Evolutionary conservation across 2,888 invertebrate species (phyloP).

Genomic region (Oscheius sp.): DNA sequence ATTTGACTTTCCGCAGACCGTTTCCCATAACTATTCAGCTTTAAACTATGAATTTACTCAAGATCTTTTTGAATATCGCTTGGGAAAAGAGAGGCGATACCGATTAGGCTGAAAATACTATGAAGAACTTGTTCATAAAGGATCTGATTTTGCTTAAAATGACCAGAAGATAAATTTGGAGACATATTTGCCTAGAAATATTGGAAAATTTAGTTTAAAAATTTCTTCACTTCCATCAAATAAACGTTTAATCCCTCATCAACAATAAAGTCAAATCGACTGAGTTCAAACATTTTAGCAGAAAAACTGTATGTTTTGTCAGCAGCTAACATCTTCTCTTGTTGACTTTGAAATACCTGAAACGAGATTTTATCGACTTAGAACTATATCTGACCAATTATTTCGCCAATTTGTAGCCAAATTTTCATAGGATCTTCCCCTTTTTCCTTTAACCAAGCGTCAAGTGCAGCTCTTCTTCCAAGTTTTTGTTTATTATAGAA

Average conservation of each 20-base stretch:
- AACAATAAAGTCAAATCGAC: conserved; percentile 90
- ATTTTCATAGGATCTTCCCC: conserved; percentile 80
- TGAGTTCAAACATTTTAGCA: conserved; percentile 85
- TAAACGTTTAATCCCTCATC: conserved; percentile 86
- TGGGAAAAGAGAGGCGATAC: conserved; percentile 74
- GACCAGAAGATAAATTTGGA: conserved; percentile 91
- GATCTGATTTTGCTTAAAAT: conserved; percentile 84
- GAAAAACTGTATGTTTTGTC: conserved; percentile 30
- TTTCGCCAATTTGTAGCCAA: conserved; percentile 83
- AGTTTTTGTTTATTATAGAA: conserved; percentile 75
- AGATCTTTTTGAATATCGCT: conserved; percentile 24
- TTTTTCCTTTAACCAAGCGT: conserved; percentile 76
- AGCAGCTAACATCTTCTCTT: conserved; percentile 54
- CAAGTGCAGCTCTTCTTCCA: conserved; percentile 86
- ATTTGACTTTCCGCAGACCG: neutral
- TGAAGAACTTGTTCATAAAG: conserved; percentile 88
- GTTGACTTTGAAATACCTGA: conserved; percentile 61
- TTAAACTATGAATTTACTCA: conserved; percentile 16
- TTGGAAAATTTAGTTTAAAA: too few species aligned
- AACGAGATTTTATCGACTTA: conserved; percentile 66
- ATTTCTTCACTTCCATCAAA: conserved; percentile 80
- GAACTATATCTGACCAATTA: conserved; percentile 77
- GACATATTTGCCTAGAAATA: conserved; percentile 90
- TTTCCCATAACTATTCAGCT: conserved; percentile 1
- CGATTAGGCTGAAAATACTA: conserved; percentile 83